Evolutionary conservation across 2,797 vertebrate genomes (phyloP), one percentile per base, ranked within the genome.

Genomic region (Bradypus variegatus): DNA sequence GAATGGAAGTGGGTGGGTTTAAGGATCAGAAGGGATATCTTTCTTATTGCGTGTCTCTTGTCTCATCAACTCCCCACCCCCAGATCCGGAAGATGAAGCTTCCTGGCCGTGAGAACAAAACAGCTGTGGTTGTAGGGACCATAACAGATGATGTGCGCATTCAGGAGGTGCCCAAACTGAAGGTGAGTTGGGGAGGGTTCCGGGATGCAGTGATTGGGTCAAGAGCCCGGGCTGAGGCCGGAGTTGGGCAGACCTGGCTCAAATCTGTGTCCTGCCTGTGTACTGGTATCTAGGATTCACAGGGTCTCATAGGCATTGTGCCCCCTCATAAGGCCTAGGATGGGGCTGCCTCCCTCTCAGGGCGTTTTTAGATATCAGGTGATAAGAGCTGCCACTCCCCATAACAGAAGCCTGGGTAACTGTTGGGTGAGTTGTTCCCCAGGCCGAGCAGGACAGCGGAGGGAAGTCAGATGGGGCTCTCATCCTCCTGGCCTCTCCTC

Each of bases 61-160:
- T 3, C 31, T 9, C 50, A 50, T n/a, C 12, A 33, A 21, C 36
- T 50, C 50, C 14, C 31, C 13, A 12, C 29, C 41, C 33, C 4
- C 91, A 99, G 99, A 98, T 99, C 91, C 98, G 98, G 70, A 99
- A 99, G 96, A 99, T 99, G 99, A 99, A 98, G 96, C 90, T 98
- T 93, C 84, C 97, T 9, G 98, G 98, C 18, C 98, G 98, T 88
- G 98, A 98, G 23, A 98, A 97, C 97, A 98, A 97, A 94, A 99
- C 98, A 0, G 98, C 98, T 7, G 98, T 99, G 89, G 98, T 99
- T 0, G 98, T 99, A n/a, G 98, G 99, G 94, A 98, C 98, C 0
- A 95, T 99, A 70, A 99, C 99, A 0, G 98, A 99, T 92, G 99
- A 99, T 21, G 97, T 99, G 84, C 98, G 99, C 67, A 98, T 99